These are phyloP conservation scores for Nautilus pompilius DNA, from an alignment of 1,140 invertebrate genomes.

Conservation along the genomic window DNA sequence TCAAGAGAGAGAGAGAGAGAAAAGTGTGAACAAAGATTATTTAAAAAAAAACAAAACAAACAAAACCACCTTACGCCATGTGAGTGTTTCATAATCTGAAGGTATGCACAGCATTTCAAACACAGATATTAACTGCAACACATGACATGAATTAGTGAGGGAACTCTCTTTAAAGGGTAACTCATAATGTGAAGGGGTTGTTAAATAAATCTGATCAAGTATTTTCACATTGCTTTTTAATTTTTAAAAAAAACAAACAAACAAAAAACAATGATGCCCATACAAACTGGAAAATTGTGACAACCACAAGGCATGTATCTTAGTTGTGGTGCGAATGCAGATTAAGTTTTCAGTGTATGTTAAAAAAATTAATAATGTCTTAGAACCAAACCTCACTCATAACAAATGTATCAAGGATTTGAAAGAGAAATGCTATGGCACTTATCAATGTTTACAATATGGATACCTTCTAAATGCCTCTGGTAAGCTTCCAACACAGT, in stretches of 20 bases:
- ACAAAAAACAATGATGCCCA: no score
- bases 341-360: neutral
- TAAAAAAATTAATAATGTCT: neutral
- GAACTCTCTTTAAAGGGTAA: neutral
- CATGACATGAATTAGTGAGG: neutral
- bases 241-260: no score
- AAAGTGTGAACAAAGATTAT: no score
- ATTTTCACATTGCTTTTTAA: no score
- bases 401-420: neutral
- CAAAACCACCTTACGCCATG: neutral
- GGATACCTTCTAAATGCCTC: conserved; percentile 48
- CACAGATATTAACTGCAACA: neutral
- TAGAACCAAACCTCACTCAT: neutral
- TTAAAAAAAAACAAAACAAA: conserved; percentile 8
- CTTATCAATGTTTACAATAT: neutral
- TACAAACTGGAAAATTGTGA: neutral
- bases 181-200: neutral
- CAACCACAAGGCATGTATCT: neutral
- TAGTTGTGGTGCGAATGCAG: neutral
- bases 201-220: no score
- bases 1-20: no score
- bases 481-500: conserved; percentile 54
- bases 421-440: neutral
- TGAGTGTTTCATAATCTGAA: neutral
- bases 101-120: neutral